Evolutionary conservation across 1,140 invertebrate genomes (phyloP), one percentile per base, ranked within the genome.

Genomic region (Myzus persicae): DNA sequence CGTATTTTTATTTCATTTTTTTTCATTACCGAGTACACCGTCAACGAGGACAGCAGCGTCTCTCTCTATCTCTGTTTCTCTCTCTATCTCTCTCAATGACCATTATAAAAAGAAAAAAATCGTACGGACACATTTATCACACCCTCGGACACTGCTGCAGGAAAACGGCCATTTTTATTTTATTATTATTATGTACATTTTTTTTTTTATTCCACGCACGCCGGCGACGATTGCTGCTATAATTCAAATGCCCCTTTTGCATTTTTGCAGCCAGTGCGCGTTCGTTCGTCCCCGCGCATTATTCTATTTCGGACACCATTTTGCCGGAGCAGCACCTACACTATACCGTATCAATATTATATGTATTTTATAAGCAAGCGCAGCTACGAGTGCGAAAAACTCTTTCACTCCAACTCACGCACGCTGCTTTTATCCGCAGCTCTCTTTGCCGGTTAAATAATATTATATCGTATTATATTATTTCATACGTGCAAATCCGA

Each of bases 231-330:
- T 76, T 76, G n/a, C 38, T 54, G 26, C 38, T 54, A 92, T 82
- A 92, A 92, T 81, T 92, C 67, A 93, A 93, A 93, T 82, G 91
- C 42, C 91, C 91, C 91, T 92, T 92, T 92, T 84, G 31, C n/a
- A 82, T 46, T 92, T 84, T 84, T 36, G 14, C 40, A 46, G 46
- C 24, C 91, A 42, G 88, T 59, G 88, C 51, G 48, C 38, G 48
- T 59, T 54, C 38, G 48, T 59, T 54, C 18, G 51, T 59, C 36
- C 48, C 88, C 51, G 51, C 89, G 54, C 36, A 38, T 82, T 36
- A 51, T 93, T 93, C 81, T 93, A 81, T 93, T 93, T 85, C 8
- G 31, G n/a, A 38, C 91, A 48, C 91, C 91, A 93, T 93, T 93
- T 93, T 84, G 44, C 42, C 20, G 4, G 26, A 24, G 59, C 36